A percentile compares a stretch with the other conserved stretches of the same genome.
These are phyloP conservation scores for Globia sparganii DNA, from an alignment of 2,888 invertebrate species.

Conservation along the genomic window DNA sequence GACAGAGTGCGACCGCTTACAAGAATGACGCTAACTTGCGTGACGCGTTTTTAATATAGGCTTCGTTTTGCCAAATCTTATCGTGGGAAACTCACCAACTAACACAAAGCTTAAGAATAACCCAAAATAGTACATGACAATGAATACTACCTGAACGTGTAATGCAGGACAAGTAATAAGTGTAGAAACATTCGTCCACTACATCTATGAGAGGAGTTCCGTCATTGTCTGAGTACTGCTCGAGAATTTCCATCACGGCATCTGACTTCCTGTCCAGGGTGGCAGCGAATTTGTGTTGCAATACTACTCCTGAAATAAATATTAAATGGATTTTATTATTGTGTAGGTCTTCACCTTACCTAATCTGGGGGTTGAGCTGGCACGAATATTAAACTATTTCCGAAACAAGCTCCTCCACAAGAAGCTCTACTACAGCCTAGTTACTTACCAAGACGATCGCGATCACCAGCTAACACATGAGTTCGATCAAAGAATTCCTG, in stretches of 20 bases:
- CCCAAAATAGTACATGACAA: neutral
- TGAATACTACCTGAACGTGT: conserved; percentile 69
- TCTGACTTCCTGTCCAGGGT: conserved; percentile 73
- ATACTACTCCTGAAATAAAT: conserved; percentile 60
- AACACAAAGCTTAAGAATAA: neutral
- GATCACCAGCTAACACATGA: conserved; percentile 25
- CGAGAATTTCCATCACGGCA: conserved; percentile 65
- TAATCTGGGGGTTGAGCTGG: neutral
- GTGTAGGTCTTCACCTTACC: neutral
- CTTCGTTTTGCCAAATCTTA: neutral
- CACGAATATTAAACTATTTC: neutral
- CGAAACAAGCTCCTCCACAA: neutral
- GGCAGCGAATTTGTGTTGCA: conserved; percentile 58
- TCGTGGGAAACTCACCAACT: neutral
- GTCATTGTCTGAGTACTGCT: conserved; percentile 62
- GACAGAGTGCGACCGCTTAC: no score
- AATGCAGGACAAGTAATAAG: conserved; percentile 75
- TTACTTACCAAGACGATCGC: conserved; percentile 58
- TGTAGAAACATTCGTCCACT: conserved; percentile 72
- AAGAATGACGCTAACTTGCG: no score
- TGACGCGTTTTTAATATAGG: neutral
- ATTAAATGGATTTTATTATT: neutral
- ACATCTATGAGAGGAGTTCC: conserved; percentile 71
- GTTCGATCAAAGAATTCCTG: conserved; percentile 52
- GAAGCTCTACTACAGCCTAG: neutral